These are phyloP conservation scores for Halocaridina rubra DNA, from an alignment of 2,888 invertebrate genomes.

Conservation along the genomic window DNA sequence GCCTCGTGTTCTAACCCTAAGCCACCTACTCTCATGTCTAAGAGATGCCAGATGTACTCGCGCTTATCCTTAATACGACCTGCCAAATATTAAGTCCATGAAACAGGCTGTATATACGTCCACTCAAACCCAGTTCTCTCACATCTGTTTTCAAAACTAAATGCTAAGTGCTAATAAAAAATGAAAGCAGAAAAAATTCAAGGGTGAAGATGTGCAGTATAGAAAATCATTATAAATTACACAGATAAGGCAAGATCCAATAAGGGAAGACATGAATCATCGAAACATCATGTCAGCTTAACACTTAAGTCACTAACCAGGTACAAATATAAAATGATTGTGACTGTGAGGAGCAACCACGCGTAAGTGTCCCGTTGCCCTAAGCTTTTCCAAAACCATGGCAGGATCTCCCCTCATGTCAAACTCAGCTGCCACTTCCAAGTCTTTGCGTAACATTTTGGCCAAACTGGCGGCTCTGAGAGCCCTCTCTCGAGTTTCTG, in stretches of 20 bases:
- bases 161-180: too few relatives aligned
- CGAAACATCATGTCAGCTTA: too few relatives aligned
- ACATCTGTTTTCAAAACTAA: too few relatives aligned
- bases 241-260: too few relatives aligned
- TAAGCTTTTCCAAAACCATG: conserved; percentile 69
- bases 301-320: conserved; percentile 65
- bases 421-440: conserved; percentile 73
- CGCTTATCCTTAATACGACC: conserved; percentile 67
- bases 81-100: too few relatives aligned
- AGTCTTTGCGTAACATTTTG: conserved; percentile 79
- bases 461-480: conserved; percentile 81
- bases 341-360: conserved; percentile 68
- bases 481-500: conserved; percentile 49
- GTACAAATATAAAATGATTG: conserved; percentile 70
- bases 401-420: conserved; percentile 67
- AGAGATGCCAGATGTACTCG: conserved; percentile 68
- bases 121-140: too few relatives aligned
- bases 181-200: too few relatives aligned
- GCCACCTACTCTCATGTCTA: conserved; percentile 70
- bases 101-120: too few relatives aligned
- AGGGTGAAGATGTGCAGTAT: too few relatives aligned
- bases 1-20: conserved; percentile 26
- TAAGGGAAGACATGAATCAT: too few relatives aligned
- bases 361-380: conserved; percentile 69
- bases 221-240: too few relatives aligned